Base-by-base conservation (phyloP, 2,113 vertebrate genomes). In the Atlantisia rogersi region DNA sequence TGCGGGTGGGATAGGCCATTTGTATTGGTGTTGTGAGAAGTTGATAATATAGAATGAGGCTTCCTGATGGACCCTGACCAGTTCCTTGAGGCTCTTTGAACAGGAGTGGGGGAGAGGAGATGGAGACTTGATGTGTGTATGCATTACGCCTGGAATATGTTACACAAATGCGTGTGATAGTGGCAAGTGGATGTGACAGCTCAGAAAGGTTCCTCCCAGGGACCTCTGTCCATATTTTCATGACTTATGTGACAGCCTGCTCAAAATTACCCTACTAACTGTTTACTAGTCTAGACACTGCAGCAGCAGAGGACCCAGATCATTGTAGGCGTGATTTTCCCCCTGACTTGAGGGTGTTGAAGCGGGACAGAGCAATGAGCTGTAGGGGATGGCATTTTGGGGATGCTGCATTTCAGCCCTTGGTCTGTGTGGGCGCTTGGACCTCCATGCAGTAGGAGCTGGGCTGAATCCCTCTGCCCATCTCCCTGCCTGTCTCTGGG, bases 351-450 rank as follows among this genome's bases (percentile, higher is more conserved):
- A 46, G 50, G 28, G 42, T 0, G 2, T n/a, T 3, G 3, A 28
- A 42, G 91, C 1, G 1, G 50, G 32, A 39, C 60, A 56, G 25
- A 37, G 16, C 81, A 48, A 12, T 0, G 81, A 81, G 18, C 35
- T 44, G 22, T 12, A 8, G 69, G 55, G 87, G 48, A 16, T 0
- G 29, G 60, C 5, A 4, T 40, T 50, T 22, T 0, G 6, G 28
- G 75, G 32, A 5, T 65, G 60, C 73, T 86, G 74, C 40, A 2
- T 11, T 13, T 19, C 48, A 58, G 42, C 71, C 71, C 48, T 11
- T 5, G 26, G 6, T 37, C 35, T 32, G 26, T 1, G 4, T 1
- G 4, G 82, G 44, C 3, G 1, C 22, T 12, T 5, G 50, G 60
- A 21, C 8, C 22, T 25, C 25, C 63, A 24, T 50, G 44, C 53